These are phyloP conservation scores for Thysanoteuthis rhombus DNA, from an alignment of 2,888 invertebrate genomes.

Conservation along the genomic window DNA sequence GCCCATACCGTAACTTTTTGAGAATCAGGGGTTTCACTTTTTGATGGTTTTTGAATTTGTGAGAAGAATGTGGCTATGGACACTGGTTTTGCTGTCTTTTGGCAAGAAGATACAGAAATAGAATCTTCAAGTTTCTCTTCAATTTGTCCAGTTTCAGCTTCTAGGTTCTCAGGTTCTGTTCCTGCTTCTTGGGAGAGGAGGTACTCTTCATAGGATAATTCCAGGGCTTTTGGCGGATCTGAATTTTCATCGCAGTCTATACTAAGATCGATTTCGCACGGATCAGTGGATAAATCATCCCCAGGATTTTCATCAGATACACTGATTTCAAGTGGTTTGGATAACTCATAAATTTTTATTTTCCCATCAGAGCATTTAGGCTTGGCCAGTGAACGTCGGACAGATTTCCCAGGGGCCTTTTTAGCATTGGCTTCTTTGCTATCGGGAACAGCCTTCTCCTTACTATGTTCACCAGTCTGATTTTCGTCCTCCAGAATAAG, in stretches of 20 bases:
- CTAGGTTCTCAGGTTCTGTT: background rate
- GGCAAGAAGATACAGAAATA: background rate
- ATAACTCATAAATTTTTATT: background rate
- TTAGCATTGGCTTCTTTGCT: background rate
- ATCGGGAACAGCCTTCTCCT: background rate
- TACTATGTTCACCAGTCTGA: background rate
- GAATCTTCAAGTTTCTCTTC: background rate
- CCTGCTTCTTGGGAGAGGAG: background rate
- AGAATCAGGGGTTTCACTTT: background rate
- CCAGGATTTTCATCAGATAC: background rate
- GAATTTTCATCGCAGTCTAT: background rate
- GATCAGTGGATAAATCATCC: background rate
- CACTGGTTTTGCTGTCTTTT: background rate
- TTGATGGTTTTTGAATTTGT: background rate
- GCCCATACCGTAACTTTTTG: background rate
- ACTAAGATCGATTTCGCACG: no score
- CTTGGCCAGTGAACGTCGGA: background rate
- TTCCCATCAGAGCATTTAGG: background rate
- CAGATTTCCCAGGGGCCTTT: background rate
- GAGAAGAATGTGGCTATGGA: background rate
- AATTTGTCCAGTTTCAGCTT: background rate
- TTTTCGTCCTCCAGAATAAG: background rate
- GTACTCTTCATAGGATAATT: constrained; percentile 22
- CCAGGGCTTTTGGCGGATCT: background rate
- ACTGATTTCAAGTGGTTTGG: background rate